Percentiles rank a stretch among this genome's conserved stretches.
Evolutionary conservation across 53 echinoderm and acorn worm species (phyloP).

Genomic region (Temnopleurus reevesii): DNA sequence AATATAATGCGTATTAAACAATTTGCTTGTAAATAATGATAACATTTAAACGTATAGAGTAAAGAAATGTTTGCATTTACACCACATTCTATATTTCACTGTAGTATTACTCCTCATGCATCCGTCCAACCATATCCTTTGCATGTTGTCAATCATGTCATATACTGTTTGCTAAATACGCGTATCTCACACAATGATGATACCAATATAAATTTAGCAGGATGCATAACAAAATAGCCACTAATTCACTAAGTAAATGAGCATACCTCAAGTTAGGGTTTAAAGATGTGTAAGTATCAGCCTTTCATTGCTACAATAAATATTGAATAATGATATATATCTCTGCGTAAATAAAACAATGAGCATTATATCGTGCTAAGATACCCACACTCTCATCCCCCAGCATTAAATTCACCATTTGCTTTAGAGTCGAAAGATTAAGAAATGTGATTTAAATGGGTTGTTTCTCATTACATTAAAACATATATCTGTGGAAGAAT

Average conservation of each 20-base stretch:
- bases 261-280: background rate
- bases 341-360: background rate
- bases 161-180: background rate
- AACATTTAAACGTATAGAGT: background rate
- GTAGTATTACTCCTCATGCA: background rate
- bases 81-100: background rate
- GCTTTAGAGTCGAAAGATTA: too few species aligned
- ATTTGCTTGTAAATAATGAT: background rate
- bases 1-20: constrained; percentile 28
- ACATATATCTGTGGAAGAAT: too few species aligned
- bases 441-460: too few species aligned
- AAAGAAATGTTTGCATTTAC: constrained; percentile 32
- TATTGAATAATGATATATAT: background rate
- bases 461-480: too few species aligned
- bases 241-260: background rate
- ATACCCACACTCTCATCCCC: too few species aligned
- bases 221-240: background rate
- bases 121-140: background rate
- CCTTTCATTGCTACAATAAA: background rate
- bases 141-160: background rate
- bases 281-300: background rate
- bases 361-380: too few species aligned
- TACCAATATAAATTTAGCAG: background rate
- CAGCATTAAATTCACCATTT: background rate
- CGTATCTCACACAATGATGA: background rate